Percentiles rank a stretch among this genome's conserved stretches.
Evolutionary conservation across 2,797 vertebrate species (phyloP).

Genomic region (Gymnothorax javanicus): DNA sequence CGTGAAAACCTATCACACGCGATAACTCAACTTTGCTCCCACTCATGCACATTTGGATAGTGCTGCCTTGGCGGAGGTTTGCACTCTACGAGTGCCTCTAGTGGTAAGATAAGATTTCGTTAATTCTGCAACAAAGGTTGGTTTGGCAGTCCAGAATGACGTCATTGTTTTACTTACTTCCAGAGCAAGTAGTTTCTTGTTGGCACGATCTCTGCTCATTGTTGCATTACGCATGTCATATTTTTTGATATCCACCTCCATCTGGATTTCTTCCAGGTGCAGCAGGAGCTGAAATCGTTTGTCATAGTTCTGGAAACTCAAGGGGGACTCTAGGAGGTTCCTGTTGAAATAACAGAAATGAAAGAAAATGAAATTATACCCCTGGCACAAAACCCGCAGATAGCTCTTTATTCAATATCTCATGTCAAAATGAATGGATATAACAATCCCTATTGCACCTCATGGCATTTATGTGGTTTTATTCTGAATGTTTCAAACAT

Average conservation of each 20-base stretch:
- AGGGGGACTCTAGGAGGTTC: slow-evolving; percentile 60
- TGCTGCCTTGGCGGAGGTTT: too few relatives aligned
- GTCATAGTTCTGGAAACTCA: slow-evolving; percentile 75
- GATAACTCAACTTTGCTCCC: too few relatives aligned
- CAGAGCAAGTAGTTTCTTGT: slow-evolving; percentile 72
- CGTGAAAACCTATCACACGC: too few relatives aligned
- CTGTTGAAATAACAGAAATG: slow-evolving; percentile 55
- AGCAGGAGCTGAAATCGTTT: slow-evolving; percentile 79
- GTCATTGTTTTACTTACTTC: slow-evolving; percentile 57
- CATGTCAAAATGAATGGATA: too few relatives aligned
- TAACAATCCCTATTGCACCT: too few relatives aligned
- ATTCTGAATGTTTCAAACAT: not conserved
- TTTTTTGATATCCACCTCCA: slow-evolving; percentile 84
- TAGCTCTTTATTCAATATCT: not conserved
- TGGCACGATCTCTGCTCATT: slow-evolving; percentile 72
- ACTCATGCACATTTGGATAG: too few relatives aligned
- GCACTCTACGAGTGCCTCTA: too few relatives aligned
- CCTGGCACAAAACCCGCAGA: not conserved
- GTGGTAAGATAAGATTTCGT: too few relatives aligned
- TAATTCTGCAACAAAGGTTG: too few relatives aligned
- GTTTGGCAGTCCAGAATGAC: too few relatives aligned
- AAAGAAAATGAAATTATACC: not conserved
- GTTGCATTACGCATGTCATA: slow-evolving; percentile 75
- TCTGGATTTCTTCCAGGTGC: slow-evolving; percentile 91
- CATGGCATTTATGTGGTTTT: too few relatives aligned